These are phyloP conservation scores for Saccostrea echinata DNA, from an alignment of 1,140 invertebrate species.

Conservation along the genomic window DNA sequence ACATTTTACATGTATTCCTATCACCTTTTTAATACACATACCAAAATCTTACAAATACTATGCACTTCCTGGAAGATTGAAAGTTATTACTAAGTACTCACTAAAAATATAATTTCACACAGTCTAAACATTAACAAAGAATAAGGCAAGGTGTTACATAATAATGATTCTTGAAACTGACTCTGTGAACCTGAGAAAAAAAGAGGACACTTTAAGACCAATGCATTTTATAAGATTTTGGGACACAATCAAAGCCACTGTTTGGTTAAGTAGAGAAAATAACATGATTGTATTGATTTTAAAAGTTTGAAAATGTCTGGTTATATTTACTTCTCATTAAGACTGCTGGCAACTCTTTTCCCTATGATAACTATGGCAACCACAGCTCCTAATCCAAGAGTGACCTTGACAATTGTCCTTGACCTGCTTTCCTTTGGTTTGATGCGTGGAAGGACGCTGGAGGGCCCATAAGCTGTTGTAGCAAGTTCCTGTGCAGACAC, in stretches of 20 bases:
- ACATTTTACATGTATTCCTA: background rate
- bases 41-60: background rate
- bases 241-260: background rate
- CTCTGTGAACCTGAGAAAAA: constrained; percentile 12
- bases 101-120: background rate
- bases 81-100: background rate
- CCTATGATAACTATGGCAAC: constrained; percentile 18
- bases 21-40: background rate
- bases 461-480: constrained; percentile 26
- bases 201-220: background rate
- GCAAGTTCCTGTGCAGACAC: constrained; percentile 59
- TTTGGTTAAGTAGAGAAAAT: background rate
- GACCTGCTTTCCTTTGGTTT: background rate
- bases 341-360: background rate
- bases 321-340: constrained; percentile 42
- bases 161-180: constrained; percentile 28
- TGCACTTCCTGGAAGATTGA: background rate
- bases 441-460: background rate
- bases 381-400: constrained; percentile 51
- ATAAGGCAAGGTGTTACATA: background rate
- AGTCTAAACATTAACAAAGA: background rate
- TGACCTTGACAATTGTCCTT: constrained; percentile 46
- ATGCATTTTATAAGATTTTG: background rate
- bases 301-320: background rate
- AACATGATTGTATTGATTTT: background rate